These are phyloP conservation scores for Entomobrya proxima DNA, from an alignment of 2,888 invertebrate species.

Conservation along the genomic window DNA sequence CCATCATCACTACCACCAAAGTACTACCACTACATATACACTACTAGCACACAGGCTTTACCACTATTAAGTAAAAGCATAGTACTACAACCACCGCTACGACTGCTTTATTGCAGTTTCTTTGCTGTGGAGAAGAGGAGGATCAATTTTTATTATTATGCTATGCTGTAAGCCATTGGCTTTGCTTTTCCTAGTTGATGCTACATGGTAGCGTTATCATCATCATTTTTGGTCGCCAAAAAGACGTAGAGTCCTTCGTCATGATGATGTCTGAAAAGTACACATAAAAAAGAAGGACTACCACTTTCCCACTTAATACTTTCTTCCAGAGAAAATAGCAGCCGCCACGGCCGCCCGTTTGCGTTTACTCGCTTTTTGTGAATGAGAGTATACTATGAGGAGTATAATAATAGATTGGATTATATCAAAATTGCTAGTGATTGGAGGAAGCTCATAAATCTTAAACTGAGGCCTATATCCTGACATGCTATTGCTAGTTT, in stretches of 20 bases:
- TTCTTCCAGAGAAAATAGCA: background rate
- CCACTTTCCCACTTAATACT: background rate
- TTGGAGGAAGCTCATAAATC: slow-evolving; percentile 51
- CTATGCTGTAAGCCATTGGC: slow-evolving; percentile 6
- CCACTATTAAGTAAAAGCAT: background rate
- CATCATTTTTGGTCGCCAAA: slow-evolving; percentile 6
- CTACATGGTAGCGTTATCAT: background rate
- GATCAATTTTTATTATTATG: slow-evolving; percentile 29
- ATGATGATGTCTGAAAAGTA: background rate
- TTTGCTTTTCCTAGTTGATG: background rate
- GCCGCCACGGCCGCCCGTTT: background rate
- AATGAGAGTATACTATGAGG: background rate
- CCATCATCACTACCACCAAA: background rate
- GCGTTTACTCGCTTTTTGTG: background rate
- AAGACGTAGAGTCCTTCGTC: background rate
- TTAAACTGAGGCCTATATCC: slow-evolving; percentile 1
- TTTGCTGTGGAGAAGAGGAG: background rate
- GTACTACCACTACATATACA: too few relatives aligned
- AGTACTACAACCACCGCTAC: background rate
- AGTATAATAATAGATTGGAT: slow-evolving; percentile 15
- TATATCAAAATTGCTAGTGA: slow-evolving; percentile 49
- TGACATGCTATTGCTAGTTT: background rate
- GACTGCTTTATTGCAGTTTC: background rate
- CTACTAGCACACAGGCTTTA: too few relatives aligned
- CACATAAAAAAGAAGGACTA: background rate